Base-by-base conservation (phyloP, 2,888 invertebrate species). In the Ennomos quercinarius region DNA sequence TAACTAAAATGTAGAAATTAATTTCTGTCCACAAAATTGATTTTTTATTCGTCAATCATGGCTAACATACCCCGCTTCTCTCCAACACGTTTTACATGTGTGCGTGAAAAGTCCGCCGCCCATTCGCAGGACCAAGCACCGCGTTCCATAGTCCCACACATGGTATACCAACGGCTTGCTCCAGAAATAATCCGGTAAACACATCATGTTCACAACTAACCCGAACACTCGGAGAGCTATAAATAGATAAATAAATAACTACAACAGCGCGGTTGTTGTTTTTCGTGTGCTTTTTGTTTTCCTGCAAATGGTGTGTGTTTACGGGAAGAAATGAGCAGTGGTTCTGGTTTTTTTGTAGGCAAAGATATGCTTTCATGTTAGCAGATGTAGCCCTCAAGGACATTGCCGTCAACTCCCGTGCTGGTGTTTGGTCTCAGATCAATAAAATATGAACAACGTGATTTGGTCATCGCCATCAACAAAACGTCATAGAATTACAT, bases 221-320 rank as follows among this genome's bases (percentile, higher is more conserved):
- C 75, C 79, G 82, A 89, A 87, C 89, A 88, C 88, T 89, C 82
- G 87, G 83, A 72, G 74, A 64, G 60, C 77, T 88, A 91, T 87
- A 86, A 87, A 90, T 91, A 91, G 89, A 87, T 79, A 87, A 86
- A 87, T 83, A 88, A 84, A 88, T 72, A 77, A 57, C 54, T 48
- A 54, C 50, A 59, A 50, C 59, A 47, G n/a, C 36, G 42, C 42
- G 41, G 44, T 36, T 39, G 50, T 52, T 54, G 57, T 61, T 59
- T 55, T 56, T 54, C 42, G 35, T 52, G 17, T 41, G 48, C 43
- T 59, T 61, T 55, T 60, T 55, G 47, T 40, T 51, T 54, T 54
- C 45, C 50, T 49, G 52, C 35, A 34, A 53, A 45, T n/a, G 34
- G 43, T 11, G 38, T 37, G 35, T 50, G 57, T 46, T 50, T 57